Conservation (phyloP, 2,888 invertebrate genomes). For the Drosophila glabriapex region DNA sequence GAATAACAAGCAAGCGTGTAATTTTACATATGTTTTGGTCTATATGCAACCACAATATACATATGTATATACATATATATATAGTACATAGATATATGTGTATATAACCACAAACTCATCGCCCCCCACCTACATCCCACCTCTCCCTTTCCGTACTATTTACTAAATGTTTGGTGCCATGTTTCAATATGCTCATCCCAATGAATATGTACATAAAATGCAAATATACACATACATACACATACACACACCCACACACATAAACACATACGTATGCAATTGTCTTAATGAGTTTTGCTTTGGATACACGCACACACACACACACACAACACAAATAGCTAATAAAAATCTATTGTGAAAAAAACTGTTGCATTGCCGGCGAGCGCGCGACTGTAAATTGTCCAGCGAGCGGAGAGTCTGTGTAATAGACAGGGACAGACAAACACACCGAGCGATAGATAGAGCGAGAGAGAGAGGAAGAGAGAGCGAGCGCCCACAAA, state of each 20-base stretch:
- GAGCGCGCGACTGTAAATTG: slow-evolving; percentile 56
- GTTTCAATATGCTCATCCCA: slow-evolving; percentile 21
- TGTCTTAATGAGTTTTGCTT: slow-evolving; percentile 55
- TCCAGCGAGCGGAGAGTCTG: slow-evolving; percentile 40
- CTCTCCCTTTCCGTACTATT: slow-evolving; percentile 10
- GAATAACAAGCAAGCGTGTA: slow-evolving; percentile 15
- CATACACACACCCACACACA: neutral
- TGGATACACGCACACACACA: slow-evolving; percentile 34
- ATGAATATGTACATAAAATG: slow-evolving; percentile 3
- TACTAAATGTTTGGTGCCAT: slow-evolving; percentile 32
- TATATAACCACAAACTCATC: slow-evolving; percentile 14
- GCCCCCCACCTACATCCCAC: slow-evolving; percentile 8
- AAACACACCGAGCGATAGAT: neutral
- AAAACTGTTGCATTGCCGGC: slow-evolving; percentile 78
- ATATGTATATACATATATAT: neutral
- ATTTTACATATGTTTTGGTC: neutral
- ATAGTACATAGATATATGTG: slow-evolving; percentile 9
- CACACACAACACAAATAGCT: slow-evolving; percentile 37
- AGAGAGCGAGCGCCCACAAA: slow-evolving; percentile 27
- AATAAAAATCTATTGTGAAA: slow-evolving; percentile 69
- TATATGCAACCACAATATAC: slow-evolving; percentile 3
- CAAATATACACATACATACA: slow-evolving; percentile 1
- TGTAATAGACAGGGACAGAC: slow-evolving; percentile 20
- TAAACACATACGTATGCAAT: slow-evolving; percentile 19
- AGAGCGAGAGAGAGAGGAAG: slow-evolving; percentile 1